Base-by-base conservation (phyloP, 92 coral and sea anemone genomes). In the Epizoanthus stellaris region DNA sequence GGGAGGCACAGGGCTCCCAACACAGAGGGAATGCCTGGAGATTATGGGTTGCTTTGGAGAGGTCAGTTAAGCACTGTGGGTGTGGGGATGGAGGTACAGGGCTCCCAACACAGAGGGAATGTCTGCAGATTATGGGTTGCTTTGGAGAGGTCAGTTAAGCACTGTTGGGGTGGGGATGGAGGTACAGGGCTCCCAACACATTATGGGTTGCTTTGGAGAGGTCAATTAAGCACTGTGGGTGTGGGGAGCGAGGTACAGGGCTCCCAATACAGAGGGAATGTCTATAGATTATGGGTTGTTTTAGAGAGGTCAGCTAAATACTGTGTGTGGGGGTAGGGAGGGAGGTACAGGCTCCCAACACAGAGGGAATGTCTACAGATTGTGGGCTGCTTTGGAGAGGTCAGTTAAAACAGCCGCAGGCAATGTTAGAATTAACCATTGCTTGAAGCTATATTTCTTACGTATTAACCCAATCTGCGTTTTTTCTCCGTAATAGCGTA, bases 331-430 rank as follows among this genome's bases (percentile, higher is more conserved):
- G 6, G 17, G 75, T 20, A 11, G 25, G 45, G 52, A 19, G 15
- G 65, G 85, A 25, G 75, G 75, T 15, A 49, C 64, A 68, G 47
- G 11, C 75, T 66, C 42, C 63, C 73, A 30, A 65, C 62, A 9
- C 74, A 66, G 47, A 80, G n/a, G 4, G 75, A 65, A 19, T 68
- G 85, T 17, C 58, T 80, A 23, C 25, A 80, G n/a, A 21, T 54
- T 47, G 65, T 85, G 39, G 58, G 73, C 5, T 85, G 88, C 40
- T 43, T 85, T 2, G 88, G 88, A 85, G 75, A 75, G 88, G 88
- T 85, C 23, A 63, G 68, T 63, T 63, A 11, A 20, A 15, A 58
- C 17, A n/a, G 62, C 14, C 14, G 14, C 62, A n/a, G 17, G 62
- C 3, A 63, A 64, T 21, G 25, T 64, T 20, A 62, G 10, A 64